A percentile compares a stretch with the other conserved stretches of the same genome.
Evolutionary conservation across 2,113 vertebrate genomes (phyloP).

Genomic region (Hemiscyllium ocellatum): DNA sequence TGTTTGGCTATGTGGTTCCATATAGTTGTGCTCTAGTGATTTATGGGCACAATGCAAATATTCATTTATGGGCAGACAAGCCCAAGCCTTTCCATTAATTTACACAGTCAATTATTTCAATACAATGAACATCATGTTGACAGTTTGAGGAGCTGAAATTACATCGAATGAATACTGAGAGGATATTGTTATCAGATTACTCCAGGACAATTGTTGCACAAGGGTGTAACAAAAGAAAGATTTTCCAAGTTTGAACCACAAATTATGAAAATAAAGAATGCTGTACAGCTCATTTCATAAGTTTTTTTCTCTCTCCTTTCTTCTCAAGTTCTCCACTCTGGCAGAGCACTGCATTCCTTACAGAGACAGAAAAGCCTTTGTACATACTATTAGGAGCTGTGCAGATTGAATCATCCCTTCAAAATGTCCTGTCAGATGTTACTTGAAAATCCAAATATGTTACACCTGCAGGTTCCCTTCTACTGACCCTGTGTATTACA

Average conservation of each 20-base stretch:
- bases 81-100: neutral
- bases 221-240: neutral
- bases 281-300: neutral
- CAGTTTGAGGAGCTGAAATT: neutral
- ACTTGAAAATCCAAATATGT: too few species aligned
- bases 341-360: neutral
- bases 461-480: too few species aligned
- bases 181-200: neutral
- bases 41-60: neutral
- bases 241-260: conserved; percentile 16
- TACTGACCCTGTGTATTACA: too few species aligned
- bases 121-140: neutral
- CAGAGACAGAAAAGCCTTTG: neutral
- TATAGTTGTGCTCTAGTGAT: neutral
- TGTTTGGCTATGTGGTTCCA: neutral
- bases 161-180: neutral
- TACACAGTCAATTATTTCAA: neutral
- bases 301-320: neutral
- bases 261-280: neutral
- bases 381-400: neutral
- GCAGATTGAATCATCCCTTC: neutral
- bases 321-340: neutral
- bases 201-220: neutral
- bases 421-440: neutral
- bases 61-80: neutral